Evolutionary conservation across 30 jellyfish, hydroid and myxozoan genomes (phyloP).

Genomic region (Clytia hemisphaerica): DNA sequence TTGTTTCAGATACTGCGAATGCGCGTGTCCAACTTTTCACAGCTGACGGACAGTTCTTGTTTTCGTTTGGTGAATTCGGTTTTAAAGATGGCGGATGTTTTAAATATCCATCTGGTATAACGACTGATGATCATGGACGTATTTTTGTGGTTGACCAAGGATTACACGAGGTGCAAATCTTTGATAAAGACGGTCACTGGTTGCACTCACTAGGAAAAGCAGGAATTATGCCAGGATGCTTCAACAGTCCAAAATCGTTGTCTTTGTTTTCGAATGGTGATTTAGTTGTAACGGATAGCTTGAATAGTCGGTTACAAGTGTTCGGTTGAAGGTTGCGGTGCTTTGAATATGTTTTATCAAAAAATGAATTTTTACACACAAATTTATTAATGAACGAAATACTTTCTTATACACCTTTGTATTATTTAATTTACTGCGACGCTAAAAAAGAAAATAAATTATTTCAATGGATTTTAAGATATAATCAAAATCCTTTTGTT

Average conservation of each 20-base stretch:
- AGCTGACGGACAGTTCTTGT: constrained; percentile 15
- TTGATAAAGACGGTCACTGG: constrained; percentile 29
- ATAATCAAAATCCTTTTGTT: no score
- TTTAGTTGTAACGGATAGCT: constrained; percentile 26
- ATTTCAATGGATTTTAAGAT: no score
- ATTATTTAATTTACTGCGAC: no score
- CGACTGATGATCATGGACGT: constrained; percentile 36
- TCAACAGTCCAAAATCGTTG: constrained; percentile 37
- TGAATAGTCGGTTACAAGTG: constrained; percentile 30
- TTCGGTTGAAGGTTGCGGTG: no score
- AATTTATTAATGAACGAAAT: no score
- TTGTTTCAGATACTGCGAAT: constrained; percentile 41
- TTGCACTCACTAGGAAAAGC: constrained; percentile 30
- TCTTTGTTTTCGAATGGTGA: background rate
- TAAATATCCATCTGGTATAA: constrained; percentile 37
- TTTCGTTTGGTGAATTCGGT: constrained; percentile 18
- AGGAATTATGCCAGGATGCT: constrained; percentile 20
- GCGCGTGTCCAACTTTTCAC: constrained; percentile 31
- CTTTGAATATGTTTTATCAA: no score
- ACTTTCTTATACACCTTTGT: no score
- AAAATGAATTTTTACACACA: no score
- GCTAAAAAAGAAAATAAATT: no score
- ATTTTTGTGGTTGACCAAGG: constrained; percentile 34
- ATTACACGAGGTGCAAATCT: constrained; percentile 27
- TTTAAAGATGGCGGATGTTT: constrained; percentile 28